Conservation (phyloP, 2,113 vertebrate species). For the Hystrix brachyura region DNA sequence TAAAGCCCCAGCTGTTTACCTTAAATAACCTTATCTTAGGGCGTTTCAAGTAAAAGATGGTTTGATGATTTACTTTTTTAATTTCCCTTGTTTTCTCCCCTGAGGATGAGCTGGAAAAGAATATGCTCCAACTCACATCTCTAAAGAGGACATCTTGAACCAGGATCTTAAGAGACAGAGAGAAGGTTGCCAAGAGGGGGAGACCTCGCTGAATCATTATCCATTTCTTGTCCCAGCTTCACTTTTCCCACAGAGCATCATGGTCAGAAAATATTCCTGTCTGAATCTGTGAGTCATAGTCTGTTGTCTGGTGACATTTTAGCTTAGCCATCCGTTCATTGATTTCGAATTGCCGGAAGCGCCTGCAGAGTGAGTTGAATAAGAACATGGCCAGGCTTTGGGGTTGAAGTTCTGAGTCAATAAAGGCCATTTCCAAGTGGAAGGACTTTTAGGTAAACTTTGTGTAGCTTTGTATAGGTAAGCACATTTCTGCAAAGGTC, state of each 20-base stretch:
- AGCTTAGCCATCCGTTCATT: slow-evolving; percentile 63
- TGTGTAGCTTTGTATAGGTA: not conserved
- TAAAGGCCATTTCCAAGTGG: slow-evolving; percentile 6
- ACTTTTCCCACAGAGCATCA: not conserved
- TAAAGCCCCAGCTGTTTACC: not conserved
- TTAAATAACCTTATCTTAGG: not conserved
- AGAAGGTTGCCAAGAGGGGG: not conserved
- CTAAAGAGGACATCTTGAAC: not conserved
- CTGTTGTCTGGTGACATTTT: slow-evolving; percentile 52
- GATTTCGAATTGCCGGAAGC: slow-evolving; percentile 31
- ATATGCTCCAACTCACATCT: not conserved
- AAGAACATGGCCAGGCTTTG: slow-evolving; percentile 53
- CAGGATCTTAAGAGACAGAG: not conserved
- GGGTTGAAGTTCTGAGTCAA: not conserved
- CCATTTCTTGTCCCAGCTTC: slow-evolving; percentile 42
- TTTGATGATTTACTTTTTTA: not conserved
- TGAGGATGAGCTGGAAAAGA: not conserved
- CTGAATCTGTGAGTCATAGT: not conserved
- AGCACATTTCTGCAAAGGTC: not conserved
- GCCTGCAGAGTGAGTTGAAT: not conserved
- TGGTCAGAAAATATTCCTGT: slow-evolving; percentile 38
- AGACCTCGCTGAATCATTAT: not conserved
- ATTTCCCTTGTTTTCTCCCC: not conserved
- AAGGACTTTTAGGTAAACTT: slow-evolving; percentile 24
- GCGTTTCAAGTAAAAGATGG: not conserved